Conservation (phyloP, 2,888 invertebrate species). For the Ornithoptera priamus region DNA sequence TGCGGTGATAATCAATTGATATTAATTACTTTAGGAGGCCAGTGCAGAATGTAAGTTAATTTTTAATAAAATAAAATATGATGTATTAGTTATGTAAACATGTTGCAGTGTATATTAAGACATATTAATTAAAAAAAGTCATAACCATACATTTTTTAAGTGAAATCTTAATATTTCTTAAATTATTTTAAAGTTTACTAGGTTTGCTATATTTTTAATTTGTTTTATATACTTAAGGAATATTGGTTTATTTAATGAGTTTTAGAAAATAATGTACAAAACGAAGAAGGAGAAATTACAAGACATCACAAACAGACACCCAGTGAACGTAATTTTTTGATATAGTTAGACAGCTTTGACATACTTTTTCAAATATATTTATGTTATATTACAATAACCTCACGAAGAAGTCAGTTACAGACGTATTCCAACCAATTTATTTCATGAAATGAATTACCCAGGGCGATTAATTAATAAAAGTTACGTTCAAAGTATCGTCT, state of each 20-base stretch:
- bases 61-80: not conserved
- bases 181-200: not conserved
- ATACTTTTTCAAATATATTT: not conserved
- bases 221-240: not conserved
- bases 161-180: not conserved
- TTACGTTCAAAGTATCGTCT: constrained; percentile 25
- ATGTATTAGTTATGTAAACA: not conserved
- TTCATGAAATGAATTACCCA: constrained; percentile 1
- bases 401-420: constrained; percentile 2
- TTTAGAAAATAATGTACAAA: not conserved
- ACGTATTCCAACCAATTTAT: constrained; percentile 4
- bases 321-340: constrained; percentile 26
- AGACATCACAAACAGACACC: constrained; percentile 27
- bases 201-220: too few species aligned
- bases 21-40: constrained; percentile 1
- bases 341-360: not conserved
- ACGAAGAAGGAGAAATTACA: constrained; percentile 20
- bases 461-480: constrained; percentile 8
- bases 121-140: not conserved
- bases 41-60: not conserved
- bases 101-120: not conserved
- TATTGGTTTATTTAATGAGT: not conserved
- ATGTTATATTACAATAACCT: constrained; percentile 20
- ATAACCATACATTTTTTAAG: too few species aligned
- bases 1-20: constrained; percentile 40